Base-by-base conservation (phyloP, 2,113 vertebrate species). In the Talpa occidentalis region DNA sequence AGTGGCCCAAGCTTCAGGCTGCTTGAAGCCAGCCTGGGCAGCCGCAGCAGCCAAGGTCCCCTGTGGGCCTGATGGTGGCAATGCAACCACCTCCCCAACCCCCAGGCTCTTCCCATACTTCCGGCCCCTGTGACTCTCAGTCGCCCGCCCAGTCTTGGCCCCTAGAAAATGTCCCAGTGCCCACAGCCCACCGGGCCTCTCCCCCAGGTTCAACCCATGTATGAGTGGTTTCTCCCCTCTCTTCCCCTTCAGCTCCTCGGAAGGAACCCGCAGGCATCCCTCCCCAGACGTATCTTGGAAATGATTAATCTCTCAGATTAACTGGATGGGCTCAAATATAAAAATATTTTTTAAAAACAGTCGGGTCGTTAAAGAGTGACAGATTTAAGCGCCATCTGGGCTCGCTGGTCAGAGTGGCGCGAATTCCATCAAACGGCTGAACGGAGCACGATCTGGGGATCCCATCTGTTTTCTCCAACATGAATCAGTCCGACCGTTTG, bases 351-450 rank as follows among this genome's bases (percentile, higher is more conserved):
- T 96, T 19, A 97, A 98, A 98, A 98, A 98, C 98, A 98, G 98
- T 98, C 91, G 91, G 96, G 98, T 98, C 98, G 98, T 98, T 98
- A 98, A 98, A 98, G 98, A 98, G 98, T 97, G 98, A 98, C 98
- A 98, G 98, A 98, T 98, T 98, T 98, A 97, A 98, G 98, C 98
- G 97, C 98, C 98, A 98, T 98, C 98, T 98, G 98, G 98, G 97
- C 98, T 98, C 96, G 83, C 97, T 98, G 98, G 98, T 98, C 98
- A 97, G 97, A 96, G 98, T 98, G 98, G 98, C 97, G 97, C 95
- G 94, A 98, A 98, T 98, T 98, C 98, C 98, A 98, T 98, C 98
- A 98, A 98, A 98, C 98, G 98, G 98, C 98, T 98, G 98, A 98
- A 98, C 89, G 97, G 98, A 98, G 98, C 98, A 98, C 98, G 98